Conservation (phyloP, 2,888 invertebrate species). For the Drosophila gaucha region DNA sequence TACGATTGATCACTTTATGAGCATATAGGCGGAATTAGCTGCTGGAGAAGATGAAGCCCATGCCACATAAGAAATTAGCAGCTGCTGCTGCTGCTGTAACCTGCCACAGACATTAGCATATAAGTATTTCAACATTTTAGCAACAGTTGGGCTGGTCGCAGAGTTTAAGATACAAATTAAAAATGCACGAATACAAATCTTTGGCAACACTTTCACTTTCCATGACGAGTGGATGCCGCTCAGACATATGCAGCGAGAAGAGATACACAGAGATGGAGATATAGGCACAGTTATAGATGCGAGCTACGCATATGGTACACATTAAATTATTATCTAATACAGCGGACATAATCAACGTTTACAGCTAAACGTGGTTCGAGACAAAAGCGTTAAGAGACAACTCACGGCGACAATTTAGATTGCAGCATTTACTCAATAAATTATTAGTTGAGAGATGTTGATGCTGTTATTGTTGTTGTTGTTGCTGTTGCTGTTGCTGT, state of each 20-base stretch:
- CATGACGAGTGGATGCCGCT: conserved; percentile 29
- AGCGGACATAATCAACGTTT: conserved; percentile 54
- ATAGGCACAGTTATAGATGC: conserved; percentile 18
- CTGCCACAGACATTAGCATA: conserved; percentile 47
- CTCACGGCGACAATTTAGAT: conserved; percentile 54
- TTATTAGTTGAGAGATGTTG: conserved; percentile 51
- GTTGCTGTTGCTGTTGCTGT: neutral
- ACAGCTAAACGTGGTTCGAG: conserved; percentile 35
- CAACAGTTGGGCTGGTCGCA: conserved; percentile 35
- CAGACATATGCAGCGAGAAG: conserved; percentile 60
- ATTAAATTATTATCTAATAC: conserved; percentile 71
- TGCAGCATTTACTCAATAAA: conserved; percentile 70
- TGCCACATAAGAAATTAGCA: conserved; percentile 26
- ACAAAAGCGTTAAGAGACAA: conserved; percentile 40
- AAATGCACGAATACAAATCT: conserved; percentile 64
- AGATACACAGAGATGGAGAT: conserved; percentile 17
- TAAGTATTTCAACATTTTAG: conserved; percentile 54
- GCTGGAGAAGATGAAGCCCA: neutral
- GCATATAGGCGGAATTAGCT: neutral
- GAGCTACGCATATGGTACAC: conserved; percentile 26
- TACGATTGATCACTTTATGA: too few relatives aligned
- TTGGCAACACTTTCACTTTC: conserved; percentile 70
- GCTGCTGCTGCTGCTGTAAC: conserved; percentile 15
- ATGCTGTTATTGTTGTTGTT: neutral
- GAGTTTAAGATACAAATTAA: conserved; percentile 62